Conservation (phyloP, 2,888 invertebrate genomes). For the Clanis bilineata region DNA sequence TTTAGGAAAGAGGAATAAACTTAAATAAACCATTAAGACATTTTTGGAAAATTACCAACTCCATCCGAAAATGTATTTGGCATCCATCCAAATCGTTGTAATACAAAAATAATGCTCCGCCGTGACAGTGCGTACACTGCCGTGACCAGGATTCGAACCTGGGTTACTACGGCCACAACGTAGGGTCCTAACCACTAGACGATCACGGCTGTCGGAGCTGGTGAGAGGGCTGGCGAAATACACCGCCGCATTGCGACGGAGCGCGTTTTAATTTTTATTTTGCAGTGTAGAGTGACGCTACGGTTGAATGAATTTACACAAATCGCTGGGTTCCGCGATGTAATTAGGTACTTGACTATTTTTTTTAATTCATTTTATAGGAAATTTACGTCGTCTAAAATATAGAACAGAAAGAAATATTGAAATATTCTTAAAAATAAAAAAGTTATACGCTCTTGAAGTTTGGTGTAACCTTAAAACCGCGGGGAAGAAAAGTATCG, state of each 20-base stretch:
- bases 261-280: not conserved
- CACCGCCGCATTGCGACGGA: not conserved
- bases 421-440: too few species aligned
- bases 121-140: constrained; percentile 41
- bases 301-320: not conserved
- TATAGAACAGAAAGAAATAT: too few species aligned
- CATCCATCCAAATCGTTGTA: not conserved
- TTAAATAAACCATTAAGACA: not conserved
- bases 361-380: too few species aligned
- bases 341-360: not conserved
- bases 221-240: constrained; percentile 18
- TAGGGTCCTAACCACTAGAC: constrained; percentile 90
- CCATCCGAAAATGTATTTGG: not conserved
- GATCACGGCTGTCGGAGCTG: constrained; percentile 75
- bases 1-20: not conserved
- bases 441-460: too few species aligned
- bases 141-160: constrained; percentile 83
- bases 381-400: too few species aligned
- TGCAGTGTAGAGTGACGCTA: not conserved
- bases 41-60: constrained; percentile 1
- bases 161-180: constrained; percentile 84
- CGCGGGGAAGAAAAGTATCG: too few species aligned
- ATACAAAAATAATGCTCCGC: constrained; percentile 23
- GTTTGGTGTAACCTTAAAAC: too few species aligned
- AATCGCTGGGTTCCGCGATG: not conserved